Base-by-base conservation (phyloP, 2,797 vertebrate species). In the Phrynocephalus forsythii region DNA sequence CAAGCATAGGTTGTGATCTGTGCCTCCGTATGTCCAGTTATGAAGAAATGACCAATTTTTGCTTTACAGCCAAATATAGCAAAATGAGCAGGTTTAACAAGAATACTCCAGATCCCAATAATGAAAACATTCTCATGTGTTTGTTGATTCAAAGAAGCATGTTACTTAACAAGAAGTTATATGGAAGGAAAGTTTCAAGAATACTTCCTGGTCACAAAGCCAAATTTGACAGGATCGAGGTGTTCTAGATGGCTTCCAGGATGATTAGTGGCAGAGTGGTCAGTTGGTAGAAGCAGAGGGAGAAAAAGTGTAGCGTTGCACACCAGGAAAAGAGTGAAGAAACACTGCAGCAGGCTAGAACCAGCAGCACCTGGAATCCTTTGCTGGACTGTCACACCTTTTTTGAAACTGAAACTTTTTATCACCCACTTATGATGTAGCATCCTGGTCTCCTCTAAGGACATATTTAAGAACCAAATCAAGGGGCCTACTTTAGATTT, bases 1-100 rank as follows among this genome's bases (percentile, higher is more conserved):
- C 60, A 82, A 88, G 81, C 50, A 82, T n/a, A 77, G 22, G 1
- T 80, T 33, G 30, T 77, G 11, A 90, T 60, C 72, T 89, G 71
- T 87, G 67, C 20, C 33, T 80, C 52, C 6, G 15, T 69, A 87
- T 83, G 56, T 52, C 24, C 67, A 3, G 1, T n/a, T 77, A 5
- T 0, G 38, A 1, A 9, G 18, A 38, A 1, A 90, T 87, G 28
- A 0, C 0, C 4, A 50, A 71, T 7, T 38, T 67, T 66, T 63
- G 22, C 3, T 24, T 83, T 56, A 79, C 10, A 68, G 67, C 20
- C 7, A 63, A 50, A 9, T 20, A 44, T 44, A 75, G 48, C 79
- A 68, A 68, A 67, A 77, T 69, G 30, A 52, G 6, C 18, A 38
- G 28, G 24, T 11, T 44, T 60, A 10, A 72, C 11, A 66, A 81